These are phyloP conservation scores for Sinocyclocheilus rhinocerous DNA, from an alignment of 2,113 vertebrate genomes.

Conservation along the genomic window DNA sequence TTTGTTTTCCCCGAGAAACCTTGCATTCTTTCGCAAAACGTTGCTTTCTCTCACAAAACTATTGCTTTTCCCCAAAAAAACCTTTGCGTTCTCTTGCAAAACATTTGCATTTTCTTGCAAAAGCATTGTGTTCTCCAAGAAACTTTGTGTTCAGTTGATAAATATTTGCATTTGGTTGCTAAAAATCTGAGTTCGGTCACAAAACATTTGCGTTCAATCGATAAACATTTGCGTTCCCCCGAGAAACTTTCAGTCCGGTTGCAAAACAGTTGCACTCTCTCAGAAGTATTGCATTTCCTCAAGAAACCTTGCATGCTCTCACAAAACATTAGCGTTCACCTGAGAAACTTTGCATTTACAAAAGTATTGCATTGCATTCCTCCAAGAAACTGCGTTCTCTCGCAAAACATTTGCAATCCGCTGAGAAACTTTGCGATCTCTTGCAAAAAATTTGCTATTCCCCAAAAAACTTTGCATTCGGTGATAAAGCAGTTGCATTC, in stretches of 20 bases:
- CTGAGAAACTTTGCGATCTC: neutral
- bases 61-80: too few relatives aligned
- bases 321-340: neutral
- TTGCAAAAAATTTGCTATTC: neutral
- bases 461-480: neutral
- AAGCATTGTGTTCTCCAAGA: too few relatives aligned
- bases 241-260: neutral
- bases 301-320: neutral
- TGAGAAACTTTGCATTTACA: neutral
- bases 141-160: too few relatives aligned
- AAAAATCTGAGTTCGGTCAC: neutral
- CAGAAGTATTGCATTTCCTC: neutral
- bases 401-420: neutral
- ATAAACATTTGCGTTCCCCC: too few relatives aligned
- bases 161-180: too few relatives aligned
- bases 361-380: neutral
- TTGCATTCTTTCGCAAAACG: too few relatives aligned
- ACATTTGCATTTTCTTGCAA: too few relatives aligned
- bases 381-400: neutral
- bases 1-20: too few relatives aligned
- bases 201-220: too few relatives aligned
- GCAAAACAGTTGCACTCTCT: neutral
- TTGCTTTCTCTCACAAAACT: too few relatives aligned
- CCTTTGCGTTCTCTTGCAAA: too few relatives aligned
- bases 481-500: too few relatives aligned